These are phyloP conservation scores for Lepidochrysops patricia DNA, from an alignment of 2,888 invertebrate species.

Conservation along the genomic window DNA sequence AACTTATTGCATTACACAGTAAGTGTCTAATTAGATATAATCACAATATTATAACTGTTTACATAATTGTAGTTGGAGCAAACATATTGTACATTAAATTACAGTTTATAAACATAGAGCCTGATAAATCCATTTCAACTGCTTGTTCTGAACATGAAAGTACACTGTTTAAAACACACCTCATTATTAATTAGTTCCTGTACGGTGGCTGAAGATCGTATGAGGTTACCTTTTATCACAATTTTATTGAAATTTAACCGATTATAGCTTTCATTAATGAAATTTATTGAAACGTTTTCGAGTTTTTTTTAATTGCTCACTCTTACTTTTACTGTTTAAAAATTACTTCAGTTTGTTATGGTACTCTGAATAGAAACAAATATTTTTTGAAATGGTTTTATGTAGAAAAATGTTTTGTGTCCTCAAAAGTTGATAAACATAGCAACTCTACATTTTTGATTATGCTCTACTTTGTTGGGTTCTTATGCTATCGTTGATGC, in stretches of 20 bases:
- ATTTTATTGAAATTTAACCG: background rate
- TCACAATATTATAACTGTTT: background rate
- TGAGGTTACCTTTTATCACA: background rate
- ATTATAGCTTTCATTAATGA: background rate
- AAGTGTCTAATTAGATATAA: background rate
- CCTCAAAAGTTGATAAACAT: too few species aligned
- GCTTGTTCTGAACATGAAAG: background rate
- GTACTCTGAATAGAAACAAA: too few species aligned
- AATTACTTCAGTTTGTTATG: background rate
- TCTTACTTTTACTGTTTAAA: background rate
- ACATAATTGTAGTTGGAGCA: background rate
- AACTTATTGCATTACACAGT: background rate
- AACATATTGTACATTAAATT: background rate
- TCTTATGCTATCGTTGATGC: too few species aligned
- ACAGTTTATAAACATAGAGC: background rate
- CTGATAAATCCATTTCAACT: background rate
- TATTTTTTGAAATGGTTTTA: background rate
- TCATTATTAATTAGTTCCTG: background rate
- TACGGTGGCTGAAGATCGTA: background rate
- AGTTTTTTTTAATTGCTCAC: background rate
- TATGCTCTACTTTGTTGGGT: too few species aligned
- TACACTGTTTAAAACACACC: background rate
- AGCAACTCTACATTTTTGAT: too few species aligned
- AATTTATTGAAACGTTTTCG: background rate
- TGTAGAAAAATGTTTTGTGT: too few species aligned